Conservation (phyloP, 1,140 invertebrate species). For the Cydia pomonella region DNA sequence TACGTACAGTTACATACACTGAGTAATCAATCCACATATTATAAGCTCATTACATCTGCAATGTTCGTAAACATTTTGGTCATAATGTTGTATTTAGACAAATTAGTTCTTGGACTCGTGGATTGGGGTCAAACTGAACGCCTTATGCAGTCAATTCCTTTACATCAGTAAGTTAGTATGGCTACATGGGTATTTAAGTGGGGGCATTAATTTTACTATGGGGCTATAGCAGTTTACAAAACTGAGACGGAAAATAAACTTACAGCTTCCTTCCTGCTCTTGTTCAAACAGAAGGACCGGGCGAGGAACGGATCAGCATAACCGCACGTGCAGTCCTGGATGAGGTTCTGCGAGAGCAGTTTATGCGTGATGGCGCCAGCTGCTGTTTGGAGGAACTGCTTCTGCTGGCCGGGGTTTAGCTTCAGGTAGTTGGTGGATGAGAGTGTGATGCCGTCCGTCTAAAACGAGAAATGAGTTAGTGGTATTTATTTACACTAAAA, state of each 20-base stretch:
- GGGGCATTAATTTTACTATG: not conserved
- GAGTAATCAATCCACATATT: no score
- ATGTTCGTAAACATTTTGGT: no score
- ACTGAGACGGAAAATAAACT: constrained; percentile 35
- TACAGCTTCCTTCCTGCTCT: constrained; percentile 63
- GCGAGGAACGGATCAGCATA: constrained; percentile 62
- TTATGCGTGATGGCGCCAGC: constrained; percentile 76
- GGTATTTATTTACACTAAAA: not conserved
- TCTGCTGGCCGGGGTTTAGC: constrained; percentile 79
- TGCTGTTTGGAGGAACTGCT: constrained; percentile 81
- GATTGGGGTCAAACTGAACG: no score
- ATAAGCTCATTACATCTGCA: no score
- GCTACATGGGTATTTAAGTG: no score
- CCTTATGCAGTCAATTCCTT: no score
- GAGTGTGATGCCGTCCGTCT: constrained; percentile 82
- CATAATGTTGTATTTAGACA: no score
- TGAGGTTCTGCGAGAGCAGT: constrained; percentile 66
- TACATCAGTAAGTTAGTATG: no score
- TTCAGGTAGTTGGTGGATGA: constrained; percentile 80
- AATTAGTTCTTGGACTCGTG: no score
- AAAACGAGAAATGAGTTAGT: not conserved
- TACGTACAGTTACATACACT: no score
- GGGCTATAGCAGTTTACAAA: no score
- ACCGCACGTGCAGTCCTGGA: constrained; percentile 81
- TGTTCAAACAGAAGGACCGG: constrained; percentile 60